A percentile compares a stretch with the other conserved stretches of the same genome.
Evolutionary conservation across 2,797 vertebrate species (phyloP).

Genomic region (Acanthornis magna): DNA sequence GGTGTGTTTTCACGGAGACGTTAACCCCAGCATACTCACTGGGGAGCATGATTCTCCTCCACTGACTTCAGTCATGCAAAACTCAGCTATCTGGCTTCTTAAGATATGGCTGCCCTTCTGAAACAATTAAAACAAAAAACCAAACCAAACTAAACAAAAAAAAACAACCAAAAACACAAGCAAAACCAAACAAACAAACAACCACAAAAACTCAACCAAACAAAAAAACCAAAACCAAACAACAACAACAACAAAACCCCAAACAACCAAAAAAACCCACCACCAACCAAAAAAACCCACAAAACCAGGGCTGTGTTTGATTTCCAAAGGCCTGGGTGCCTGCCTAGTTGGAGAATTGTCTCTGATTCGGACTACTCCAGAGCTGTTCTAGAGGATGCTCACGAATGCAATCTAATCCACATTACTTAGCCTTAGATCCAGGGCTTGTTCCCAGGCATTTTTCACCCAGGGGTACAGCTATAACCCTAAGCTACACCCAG

Average conservation of each 20-base stretch:
- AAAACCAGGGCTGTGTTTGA: not conserved
- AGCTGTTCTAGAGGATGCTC: not conserved
- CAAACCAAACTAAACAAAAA: too few species aligned
- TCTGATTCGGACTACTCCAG: not conserved
- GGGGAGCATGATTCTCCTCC: not conserved
- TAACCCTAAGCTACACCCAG: not conserved
- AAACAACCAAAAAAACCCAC: too few species aligned
- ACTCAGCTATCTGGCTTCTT: not conserved
- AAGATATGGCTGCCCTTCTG: not conserved
- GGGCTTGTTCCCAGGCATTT: not conserved
- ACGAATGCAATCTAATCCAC: not conserved
- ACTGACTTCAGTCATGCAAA: not conserved
- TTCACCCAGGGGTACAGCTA: not conserved
- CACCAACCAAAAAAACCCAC: too few species aligned
- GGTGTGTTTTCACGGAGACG: not conserved
- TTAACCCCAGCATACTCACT: fast-evolving
- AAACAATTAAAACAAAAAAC: not conserved
- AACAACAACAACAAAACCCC: not conserved
- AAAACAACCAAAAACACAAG: too few species aligned
- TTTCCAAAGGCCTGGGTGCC: not conserved
- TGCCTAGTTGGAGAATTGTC: not conserved
- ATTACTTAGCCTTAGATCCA: not conserved
- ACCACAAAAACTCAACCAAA: too few species aligned
- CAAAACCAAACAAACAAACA: too few species aligned
- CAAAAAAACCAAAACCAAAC: too few species aligned